Conservation (phyloP, 2,888 invertebrate genomes). For the Tachina lurida region DNA sequence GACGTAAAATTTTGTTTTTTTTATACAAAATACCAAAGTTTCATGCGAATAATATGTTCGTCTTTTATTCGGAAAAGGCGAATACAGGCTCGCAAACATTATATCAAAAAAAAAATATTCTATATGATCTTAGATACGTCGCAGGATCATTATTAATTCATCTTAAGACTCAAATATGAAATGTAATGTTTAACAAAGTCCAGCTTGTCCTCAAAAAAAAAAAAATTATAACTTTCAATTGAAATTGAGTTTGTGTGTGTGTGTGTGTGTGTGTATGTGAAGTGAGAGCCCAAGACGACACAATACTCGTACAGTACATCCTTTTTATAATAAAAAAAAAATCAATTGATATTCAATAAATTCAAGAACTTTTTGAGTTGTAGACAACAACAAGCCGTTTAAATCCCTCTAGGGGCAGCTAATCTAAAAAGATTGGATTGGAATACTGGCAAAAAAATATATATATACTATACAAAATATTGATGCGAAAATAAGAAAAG, state of each 20-base stretch:
- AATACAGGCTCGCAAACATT: too few relatives aligned
- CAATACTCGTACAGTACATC: background rate
- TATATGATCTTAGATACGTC: too few relatives aligned
- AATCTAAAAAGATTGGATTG: conserved; percentile 65
- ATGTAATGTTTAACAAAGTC: background rate
- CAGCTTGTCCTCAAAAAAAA: background rate
- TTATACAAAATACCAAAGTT: too few relatives aligned
- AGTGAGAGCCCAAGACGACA: conserved; percentile 1
- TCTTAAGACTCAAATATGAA: too few relatives aligned
- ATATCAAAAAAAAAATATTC: too few relatives aligned
- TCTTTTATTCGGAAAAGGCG: too few relatives aligned
- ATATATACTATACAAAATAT: background rate
- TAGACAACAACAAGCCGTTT: conserved; percentile 58
- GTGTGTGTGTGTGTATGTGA: background rate
- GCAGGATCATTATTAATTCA: too few relatives aligned
- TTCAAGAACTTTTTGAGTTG: conserved; percentile 52
- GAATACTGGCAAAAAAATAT: conserved; percentile 12
- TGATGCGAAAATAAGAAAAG: background rate
- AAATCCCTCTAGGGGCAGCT: conserved; percentile 68
- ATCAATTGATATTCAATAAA: conserved; percentile 64
- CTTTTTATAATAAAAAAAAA: conserved; percentile 12
- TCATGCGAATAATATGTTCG: too few relatives aligned
- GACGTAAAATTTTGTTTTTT: too few relatives aligned
- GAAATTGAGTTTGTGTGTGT: background rate
- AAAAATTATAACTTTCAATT: background rate